A percentile compares a stretch with the other conserved stretches of the same genome.
Evolutionary conservation across 2,888 invertebrate genomes (phyloP).

Genomic region (Rhingia campestris): DNA sequence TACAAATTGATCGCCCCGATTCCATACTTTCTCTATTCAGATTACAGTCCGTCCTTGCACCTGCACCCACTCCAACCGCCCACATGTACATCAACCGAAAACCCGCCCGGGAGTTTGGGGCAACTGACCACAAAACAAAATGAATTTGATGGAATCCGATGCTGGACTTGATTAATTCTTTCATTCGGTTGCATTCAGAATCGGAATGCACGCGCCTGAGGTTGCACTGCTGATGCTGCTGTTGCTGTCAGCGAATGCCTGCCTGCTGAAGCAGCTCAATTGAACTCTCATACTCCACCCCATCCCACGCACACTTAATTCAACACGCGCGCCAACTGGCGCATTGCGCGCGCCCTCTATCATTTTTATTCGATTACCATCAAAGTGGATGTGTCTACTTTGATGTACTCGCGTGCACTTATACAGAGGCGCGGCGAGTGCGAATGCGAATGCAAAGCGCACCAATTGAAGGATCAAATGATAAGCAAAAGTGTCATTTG

Average conservation of each 20-base stretch:
- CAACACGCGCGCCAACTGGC: not conserved
- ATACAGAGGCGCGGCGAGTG: not conserved
- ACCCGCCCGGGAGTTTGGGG: constrained; percentile 43
- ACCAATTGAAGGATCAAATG: constrained; percentile 51
- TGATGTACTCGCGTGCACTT: constrained; percentile 21
- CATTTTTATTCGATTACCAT: constrained; percentile 55
- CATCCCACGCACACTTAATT: not conserved
- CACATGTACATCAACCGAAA: constrained; percentile 2
- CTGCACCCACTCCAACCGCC: not conserved
- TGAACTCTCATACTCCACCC: not conserved
- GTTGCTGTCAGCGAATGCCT: constrained; percentile 15
- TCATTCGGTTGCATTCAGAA: constrained; percentile 67
- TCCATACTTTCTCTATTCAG: no score
- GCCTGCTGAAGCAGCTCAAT: not conserved
- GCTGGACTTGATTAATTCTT: constrained; percentile 70
- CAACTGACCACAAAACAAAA: constrained; percentile 69
- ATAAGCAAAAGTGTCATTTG: constrained; percentile 66
- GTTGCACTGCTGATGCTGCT: constrained; percentile 52
- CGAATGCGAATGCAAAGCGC: not conserved
- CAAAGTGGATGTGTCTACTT: constrained; percentile 46
- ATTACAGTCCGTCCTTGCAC: not conserved
- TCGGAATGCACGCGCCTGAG: constrained; percentile 55
- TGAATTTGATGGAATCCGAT: constrained; percentile 68
- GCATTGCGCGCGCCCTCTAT: constrained; percentile 4
- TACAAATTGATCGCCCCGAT: not conserved